A percentile compares a stretch with the other conserved stretches of the same genome.
Conservation (phyloP, 2,113 vertebrate species). For the Tautogolabrus adspersus region DNA sequence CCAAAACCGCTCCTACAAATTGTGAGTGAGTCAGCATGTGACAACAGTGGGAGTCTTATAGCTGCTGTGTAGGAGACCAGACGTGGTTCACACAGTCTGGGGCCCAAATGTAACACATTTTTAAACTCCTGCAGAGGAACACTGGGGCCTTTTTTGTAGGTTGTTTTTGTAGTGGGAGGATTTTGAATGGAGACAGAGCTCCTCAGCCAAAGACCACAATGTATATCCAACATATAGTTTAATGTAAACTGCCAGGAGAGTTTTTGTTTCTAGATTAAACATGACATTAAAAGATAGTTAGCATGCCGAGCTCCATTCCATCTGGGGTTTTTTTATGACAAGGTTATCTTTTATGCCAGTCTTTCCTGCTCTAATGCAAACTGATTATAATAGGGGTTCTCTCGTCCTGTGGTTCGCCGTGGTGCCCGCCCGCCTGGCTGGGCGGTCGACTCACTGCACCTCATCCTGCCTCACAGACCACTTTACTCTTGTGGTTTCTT, state of each 20-base stretch:
- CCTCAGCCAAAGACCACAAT: constrained; percentile 9
- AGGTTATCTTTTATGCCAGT: constrained; percentile 3
- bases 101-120: constrained; percentile 1
- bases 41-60: constrained; percentile 18
- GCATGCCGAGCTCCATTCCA: constrained; percentile 10
- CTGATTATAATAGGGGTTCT: background rate
- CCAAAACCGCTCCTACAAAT: too few species aligned
- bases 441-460: background rate
- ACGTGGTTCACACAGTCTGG: constrained; percentile 20
- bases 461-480: constrained; percentile 12
- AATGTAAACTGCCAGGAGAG: constrained; percentile 2
- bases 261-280: background rate
- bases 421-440: constrained; percentile 34
- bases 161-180: constrained; percentile 24
- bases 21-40: constrained; percentile 1
- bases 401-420: constrained; percentile 29
- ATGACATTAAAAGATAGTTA: background rate
- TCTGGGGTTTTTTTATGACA: constrained; percentile 6
- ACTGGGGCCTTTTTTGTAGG: constrained; percentile 45
- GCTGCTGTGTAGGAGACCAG: constrained; percentile 9
- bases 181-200: constrained; percentile 30
- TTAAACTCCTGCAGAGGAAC: constrained; percentile 36
- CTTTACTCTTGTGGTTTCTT: constrained; percentile 39
- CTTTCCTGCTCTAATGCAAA: constrained; percentile 6
- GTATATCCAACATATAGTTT: background rate